Conservation (phyloP, 2,113 vertebrate genomes). For the Campylomormyrus numenius region DNA sequence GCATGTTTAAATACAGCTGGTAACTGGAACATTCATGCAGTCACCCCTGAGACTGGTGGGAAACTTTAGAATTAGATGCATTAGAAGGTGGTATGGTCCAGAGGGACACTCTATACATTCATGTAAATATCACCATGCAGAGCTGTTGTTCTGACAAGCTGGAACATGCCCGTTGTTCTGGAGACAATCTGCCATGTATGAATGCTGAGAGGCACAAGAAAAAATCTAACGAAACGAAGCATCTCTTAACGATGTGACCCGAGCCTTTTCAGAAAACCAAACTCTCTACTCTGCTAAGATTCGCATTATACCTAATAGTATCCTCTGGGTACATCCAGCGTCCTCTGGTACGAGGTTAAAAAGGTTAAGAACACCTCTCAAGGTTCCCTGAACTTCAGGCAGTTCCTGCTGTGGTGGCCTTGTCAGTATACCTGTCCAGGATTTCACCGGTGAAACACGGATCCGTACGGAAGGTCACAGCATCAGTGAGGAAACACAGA, state of each 20-base stretch:
- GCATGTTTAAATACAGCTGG: background rate
- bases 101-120: background rate
- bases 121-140: background rate
- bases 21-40: background rate
- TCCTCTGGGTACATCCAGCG: background rate
- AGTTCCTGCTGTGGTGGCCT: background rate
- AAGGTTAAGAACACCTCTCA: background rate
- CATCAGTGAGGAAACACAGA: background rate
- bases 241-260: background rate
- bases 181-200: background rate
- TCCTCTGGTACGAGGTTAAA: background rate
- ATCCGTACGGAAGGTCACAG: background rate
- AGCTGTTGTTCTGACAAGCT: background rate
- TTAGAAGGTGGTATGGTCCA: background rate
- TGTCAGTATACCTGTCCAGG: background rate
- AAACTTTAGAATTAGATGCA: background rate
- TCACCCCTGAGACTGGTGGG: background rate
- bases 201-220: background rate
- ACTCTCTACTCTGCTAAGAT: background rate
- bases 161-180: background rate
- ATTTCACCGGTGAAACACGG: background rate
- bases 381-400: background rate
- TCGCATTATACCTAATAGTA: background rate
- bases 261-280: background rate
- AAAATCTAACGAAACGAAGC: background rate